These are phyloP conservation scores for Odontocerum albicorne DNA, from an alignment of 2,888 invertebrate species.

Conservation along the genomic window DNA sequence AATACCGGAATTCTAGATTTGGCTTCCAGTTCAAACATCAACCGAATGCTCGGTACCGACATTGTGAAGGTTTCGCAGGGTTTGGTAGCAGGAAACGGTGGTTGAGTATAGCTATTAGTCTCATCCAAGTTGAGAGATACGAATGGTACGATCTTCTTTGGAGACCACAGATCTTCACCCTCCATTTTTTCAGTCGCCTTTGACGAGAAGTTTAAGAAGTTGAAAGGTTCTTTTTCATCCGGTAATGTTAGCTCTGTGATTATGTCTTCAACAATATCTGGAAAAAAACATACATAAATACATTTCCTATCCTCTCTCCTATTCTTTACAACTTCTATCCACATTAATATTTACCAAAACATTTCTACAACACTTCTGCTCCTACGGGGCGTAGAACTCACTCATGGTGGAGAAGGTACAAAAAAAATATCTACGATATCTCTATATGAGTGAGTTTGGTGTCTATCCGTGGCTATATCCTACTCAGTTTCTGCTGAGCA, in stretches of 20 bases:
- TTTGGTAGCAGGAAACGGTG: conserved; percentile 47
- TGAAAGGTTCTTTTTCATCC: conserved; percentile 55
- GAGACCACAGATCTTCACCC: conserved; percentile 70
- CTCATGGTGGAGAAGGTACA: too few species aligned
- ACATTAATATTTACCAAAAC: background rate
- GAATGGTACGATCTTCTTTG: conserved; percentile 60
- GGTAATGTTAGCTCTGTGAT: conserved; percentile 47
- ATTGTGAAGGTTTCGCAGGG: conserved; percentile 57
- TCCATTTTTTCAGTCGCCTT: conserved; percentile 47
- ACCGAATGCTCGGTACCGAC: conserved; percentile 59
- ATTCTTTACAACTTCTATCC: background rate
- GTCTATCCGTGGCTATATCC: too few species aligned
- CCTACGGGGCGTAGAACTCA: too few species aligned
- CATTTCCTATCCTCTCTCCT: background rate
- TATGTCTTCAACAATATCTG: conserved; percentile 57
- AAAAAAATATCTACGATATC: too few species aligned
- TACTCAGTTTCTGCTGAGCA: too few species aligned
- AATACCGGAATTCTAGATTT: conserved; percentile 54
- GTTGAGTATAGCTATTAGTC: conserved; percentile 43
- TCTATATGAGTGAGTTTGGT: too few species aligned
- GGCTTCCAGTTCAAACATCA: conserved; percentile 67
- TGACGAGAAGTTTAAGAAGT: conserved; percentile 50
- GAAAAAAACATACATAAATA: too few species aligned
- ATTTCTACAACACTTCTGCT: too few species aligned
- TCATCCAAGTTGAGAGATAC: conserved; percentile 39